Percentiles rank a stretch among this genome's conserved stretches.
Conservation (phyloP, 2,113 vertebrate species). For the Thermophis baileyi region DNA sequence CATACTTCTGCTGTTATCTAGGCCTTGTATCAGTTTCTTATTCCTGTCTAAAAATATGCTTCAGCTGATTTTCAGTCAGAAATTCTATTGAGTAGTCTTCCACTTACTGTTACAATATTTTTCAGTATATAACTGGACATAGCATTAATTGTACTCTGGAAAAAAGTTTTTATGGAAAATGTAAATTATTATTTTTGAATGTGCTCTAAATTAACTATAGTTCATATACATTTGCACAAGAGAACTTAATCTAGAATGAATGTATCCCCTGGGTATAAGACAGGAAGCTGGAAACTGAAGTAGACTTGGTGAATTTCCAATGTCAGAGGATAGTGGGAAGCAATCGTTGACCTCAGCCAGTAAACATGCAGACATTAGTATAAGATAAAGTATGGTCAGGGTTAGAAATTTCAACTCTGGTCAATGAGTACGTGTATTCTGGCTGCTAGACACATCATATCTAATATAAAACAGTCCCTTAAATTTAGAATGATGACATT, state of each 20-base stretch:
- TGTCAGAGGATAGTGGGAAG: slow-evolving; percentile 65
- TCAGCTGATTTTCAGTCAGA: slow-evolving; percentile 26
- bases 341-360: slow-evolving; percentile 42
- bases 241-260: slow-evolving; percentile 44
- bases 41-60: not conserved
- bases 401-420: slow-evolving; percentile 25
- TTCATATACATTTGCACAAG: slow-evolving; percentile 26
- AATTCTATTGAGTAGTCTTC: slow-evolving; percentile 20
- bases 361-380: slow-evolving; percentile 8
- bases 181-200: slow-evolving; percentile 38
- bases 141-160: slow-evolving; percentile 26
- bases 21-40: slow-evolving; percentile 13
- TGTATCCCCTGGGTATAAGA: slow-evolving; percentile 54
- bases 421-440: slow-evolving; percentile 3
- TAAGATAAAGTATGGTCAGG: not conserved
- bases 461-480: not conserved
- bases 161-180: slow-evolving; percentile 36
- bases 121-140: slow-evolving; percentile 8
- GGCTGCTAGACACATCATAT: slow-evolving; percentile 26
- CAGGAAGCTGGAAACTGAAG: slow-evolving; percentile 74
- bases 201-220: slow-evolving; percentile 47
- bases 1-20: not conserved
- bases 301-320: slow-evolving; percentile 39
- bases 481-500: not conserved
- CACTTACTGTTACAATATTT: slow-evolving; percentile 27